These are phyloP conservation scores for Sesia bembeciformis DNA, from an alignment of 2,888 invertebrate species.

Conservation along the genomic window DNA sequence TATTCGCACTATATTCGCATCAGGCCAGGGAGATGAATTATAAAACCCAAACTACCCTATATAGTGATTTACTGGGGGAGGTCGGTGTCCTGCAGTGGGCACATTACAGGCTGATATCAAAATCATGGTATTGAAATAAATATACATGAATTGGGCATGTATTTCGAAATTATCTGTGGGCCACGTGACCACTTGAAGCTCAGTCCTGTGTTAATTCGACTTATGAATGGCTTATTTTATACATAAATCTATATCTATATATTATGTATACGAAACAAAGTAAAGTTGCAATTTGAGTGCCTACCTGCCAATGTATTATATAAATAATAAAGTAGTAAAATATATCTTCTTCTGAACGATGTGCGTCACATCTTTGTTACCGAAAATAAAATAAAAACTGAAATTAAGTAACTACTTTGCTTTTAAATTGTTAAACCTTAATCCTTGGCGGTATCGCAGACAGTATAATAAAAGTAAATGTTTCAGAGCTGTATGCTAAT, in stretches of 20 bases:
- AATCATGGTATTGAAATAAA: no score
- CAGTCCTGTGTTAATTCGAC: no score
- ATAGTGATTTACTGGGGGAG: no score
- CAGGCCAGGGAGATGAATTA: no score
- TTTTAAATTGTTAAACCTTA: slow-evolving; percentile 1
- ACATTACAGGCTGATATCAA: no score
- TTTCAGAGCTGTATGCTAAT: slow-evolving; percentile 32
- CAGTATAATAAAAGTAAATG: slow-evolving; percentile 25
- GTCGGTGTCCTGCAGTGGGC: no score
- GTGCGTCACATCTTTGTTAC: slow-evolving; percentile 58
- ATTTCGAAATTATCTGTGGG: no score
- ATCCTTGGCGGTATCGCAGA: not conserved
- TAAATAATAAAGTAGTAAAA: slow-evolving; percentile 38
- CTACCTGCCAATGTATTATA: slow-evolving; percentile 31
- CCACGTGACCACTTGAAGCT: no score
- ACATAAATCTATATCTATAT: slow-evolving; percentile 7
- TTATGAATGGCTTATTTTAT: no score
- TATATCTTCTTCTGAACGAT: slow-evolving; percentile 42
- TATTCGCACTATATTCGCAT: no score
- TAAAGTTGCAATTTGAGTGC: slow-evolving; percentile 34
- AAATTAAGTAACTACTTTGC: slow-evolving; percentile 29
- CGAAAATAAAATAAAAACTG: slow-evolving; percentile 47
- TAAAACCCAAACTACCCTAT: no score
- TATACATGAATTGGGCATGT: no score
- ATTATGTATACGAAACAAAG: slow-evolving; percentile 14